These are phyloP conservation scores for Gambelia wislizenii DNA, from an alignment of 2,797 vertebrate genomes.

Conservation along the genomic window DNA sequence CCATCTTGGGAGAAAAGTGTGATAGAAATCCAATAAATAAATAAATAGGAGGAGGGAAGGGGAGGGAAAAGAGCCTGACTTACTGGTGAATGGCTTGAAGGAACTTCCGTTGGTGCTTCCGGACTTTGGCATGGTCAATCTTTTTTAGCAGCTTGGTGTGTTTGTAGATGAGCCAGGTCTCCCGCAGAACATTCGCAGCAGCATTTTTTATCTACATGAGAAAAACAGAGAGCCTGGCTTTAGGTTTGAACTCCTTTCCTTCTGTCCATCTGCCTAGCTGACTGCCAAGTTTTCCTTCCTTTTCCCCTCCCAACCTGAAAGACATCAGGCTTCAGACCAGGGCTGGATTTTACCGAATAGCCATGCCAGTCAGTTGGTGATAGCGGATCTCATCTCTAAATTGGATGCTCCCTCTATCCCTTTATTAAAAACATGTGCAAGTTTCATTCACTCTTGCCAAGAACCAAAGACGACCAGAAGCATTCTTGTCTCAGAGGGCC, in stretches of 20 bases:
- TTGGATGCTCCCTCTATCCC: no score
- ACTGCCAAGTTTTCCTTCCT: background rate
- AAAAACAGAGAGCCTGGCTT: background rate
- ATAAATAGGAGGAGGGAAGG: background rate
- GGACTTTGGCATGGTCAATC: conserved; percentile 83
- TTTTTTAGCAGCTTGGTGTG: conserved; percentile 86
- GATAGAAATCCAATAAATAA: no score
- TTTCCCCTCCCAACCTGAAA: background rate
- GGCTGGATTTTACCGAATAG: background rate
- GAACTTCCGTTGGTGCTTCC: conserved; percentile 86
- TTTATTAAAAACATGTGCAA: no score
- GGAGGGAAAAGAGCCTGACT: conserved; percentile 39
- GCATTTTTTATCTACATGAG: conserved; percentile 83
- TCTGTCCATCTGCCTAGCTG: background rate
- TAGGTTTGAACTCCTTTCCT: background rate
- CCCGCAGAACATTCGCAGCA: conserved; percentile 82
- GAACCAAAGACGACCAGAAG: no score
- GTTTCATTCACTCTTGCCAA: no score
- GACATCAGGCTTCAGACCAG: background rate
- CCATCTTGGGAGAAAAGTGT: no score
- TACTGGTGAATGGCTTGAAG: conserved; percentile 87
- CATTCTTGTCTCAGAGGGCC: no score
- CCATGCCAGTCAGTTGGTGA: no score
- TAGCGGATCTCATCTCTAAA: no score
- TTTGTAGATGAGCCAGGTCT: conserved; percentile 86